Evolutionary conservation across 1,140 invertebrate species (phyloP).

Genomic region (Saccostrea echinata): DNA sequence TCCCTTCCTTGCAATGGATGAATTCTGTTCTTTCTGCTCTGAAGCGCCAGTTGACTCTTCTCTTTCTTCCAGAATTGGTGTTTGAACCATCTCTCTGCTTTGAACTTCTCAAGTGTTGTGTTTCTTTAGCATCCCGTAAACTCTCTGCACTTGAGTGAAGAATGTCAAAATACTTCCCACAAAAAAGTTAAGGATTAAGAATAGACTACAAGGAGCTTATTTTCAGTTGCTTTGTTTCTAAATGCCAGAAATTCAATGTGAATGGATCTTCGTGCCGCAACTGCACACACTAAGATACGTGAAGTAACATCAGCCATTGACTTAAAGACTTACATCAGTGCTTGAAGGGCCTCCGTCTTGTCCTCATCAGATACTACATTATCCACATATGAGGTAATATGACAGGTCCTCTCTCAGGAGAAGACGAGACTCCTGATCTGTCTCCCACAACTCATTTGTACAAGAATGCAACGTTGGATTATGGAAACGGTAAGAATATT

Average conservation of each 20-base stretch:
- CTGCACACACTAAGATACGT: background rate
- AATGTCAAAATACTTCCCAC: conserved; percentile 30
- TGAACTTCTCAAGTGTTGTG: background rate
- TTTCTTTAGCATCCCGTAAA: conserved; percentile 28
- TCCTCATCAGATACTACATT: background rate
- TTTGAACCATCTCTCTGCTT: conserved; percentile 10
- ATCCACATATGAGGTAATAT: background rate
- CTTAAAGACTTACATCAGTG: background rate
- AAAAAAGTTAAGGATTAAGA: background rate
- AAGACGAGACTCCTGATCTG: background rate
- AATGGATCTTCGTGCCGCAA: background rate
- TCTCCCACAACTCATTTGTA: too few relatives aligned
- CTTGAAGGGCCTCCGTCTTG: conserved; percentile 12
- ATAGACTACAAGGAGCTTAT: too few relatives aligned
- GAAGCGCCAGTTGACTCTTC: background rate
- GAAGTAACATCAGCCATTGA: conserved; percentile 18
- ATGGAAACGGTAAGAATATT: too few relatives aligned
- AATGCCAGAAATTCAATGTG: conserved; percentile 16
- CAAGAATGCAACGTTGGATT: too few relatives aligned
- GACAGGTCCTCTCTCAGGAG: background rate
- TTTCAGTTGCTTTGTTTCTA: background rate
- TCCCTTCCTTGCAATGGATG: background rate
- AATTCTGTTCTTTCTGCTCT: background rate
- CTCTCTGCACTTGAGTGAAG: conserved; percentile 21
- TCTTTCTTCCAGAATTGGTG: background rate